Evolutionary conservation across 2,797 vertebrate species (phyloP).

Genomic region (Florisuga fusca): DNA sequence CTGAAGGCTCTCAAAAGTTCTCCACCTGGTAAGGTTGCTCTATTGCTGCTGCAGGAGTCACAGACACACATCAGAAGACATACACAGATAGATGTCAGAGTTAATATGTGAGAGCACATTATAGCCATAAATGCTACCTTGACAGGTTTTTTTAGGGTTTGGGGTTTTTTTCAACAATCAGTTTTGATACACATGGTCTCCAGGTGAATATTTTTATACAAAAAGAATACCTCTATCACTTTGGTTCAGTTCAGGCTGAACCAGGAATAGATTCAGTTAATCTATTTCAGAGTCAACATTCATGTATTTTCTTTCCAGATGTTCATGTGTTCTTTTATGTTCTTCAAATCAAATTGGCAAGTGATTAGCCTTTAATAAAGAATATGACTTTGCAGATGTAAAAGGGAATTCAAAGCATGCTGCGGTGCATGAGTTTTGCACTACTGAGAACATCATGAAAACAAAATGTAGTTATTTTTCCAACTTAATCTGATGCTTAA

Average conservation of each 20-base stretch:
- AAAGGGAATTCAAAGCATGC: neutral
- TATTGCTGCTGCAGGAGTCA: neutral
- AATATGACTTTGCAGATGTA: neutral
- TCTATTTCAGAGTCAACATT: neutral
- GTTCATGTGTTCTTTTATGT: neutral
- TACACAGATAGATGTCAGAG: neutral
- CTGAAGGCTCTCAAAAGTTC: neutral
- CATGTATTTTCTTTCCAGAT: slow-evolving; percentile 1
- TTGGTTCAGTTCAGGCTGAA: too few relatives aligned
- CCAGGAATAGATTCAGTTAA: too few relatives aligned
- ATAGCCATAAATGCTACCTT: neutral
- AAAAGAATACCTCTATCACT: neutral
- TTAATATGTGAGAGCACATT: neutral
- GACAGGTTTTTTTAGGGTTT: neutral
- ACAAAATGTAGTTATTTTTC: neutral
- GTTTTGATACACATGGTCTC: neutral
- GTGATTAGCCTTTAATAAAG: slow-evolving; percentile 20
- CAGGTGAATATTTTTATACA: neutral
- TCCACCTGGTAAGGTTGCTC: neutral
- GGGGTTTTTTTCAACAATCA: neutral
- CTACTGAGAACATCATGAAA: neutral
- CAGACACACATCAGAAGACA: fast-evolving
- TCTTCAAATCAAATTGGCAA: slow-evolving; percentile 27
- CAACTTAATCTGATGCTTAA: neutral
- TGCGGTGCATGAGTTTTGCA: neutral